These are phyloP conservation scores for Jordanella pulchra DNA, from an alignment of 2,797 vertebrate species.

Conservation along the genomic window DNA sequence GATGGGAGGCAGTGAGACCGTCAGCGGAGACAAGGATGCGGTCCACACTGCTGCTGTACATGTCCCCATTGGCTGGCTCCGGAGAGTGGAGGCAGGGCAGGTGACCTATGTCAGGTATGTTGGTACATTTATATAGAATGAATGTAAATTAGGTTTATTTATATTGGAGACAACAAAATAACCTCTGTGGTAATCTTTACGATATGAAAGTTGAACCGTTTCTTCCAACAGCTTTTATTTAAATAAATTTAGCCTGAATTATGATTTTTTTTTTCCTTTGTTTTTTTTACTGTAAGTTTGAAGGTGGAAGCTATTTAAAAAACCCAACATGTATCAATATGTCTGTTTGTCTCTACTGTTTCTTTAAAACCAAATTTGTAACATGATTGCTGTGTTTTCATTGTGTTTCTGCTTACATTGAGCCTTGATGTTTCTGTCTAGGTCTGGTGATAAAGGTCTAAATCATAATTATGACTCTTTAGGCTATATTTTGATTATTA, in stretches of 20 bases:
- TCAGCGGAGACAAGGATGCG: slow-evolving; percentile 89
- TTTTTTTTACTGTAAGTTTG: neutral
- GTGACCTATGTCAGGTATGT: slow-evolving; percentile 89
- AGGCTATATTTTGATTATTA: too few relatives aligned
- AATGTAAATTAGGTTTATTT: neutral
- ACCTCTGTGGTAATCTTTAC: neutral
- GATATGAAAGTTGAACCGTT: neutral
- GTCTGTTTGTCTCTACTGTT: neutral
- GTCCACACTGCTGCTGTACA: slow-evolving; percentile 82
- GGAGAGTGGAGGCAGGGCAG: slow-evolving; percentile 84
- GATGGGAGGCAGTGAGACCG: slow-evolving; percentile 93
- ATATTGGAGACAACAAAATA: neutral
- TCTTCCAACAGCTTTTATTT: neutral
- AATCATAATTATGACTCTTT: too few relatives aligned
- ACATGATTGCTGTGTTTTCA: neutral
- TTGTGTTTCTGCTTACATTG: neutral
- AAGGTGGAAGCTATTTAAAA: neutral
- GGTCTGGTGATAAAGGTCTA: neutral
- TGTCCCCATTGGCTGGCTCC: slow-evolving; percentile 93
- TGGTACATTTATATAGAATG: neutral
- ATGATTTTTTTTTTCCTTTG: neutral
- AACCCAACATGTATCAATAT: neutral
- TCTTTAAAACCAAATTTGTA: neutral
- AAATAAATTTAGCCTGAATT: neutral
- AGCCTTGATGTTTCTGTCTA: too few relatives aligned